Evolutionary conservation across 2,888 invertebrate species (phyloP).

Genomic region (Himalopsyche tibetana): DNA sequence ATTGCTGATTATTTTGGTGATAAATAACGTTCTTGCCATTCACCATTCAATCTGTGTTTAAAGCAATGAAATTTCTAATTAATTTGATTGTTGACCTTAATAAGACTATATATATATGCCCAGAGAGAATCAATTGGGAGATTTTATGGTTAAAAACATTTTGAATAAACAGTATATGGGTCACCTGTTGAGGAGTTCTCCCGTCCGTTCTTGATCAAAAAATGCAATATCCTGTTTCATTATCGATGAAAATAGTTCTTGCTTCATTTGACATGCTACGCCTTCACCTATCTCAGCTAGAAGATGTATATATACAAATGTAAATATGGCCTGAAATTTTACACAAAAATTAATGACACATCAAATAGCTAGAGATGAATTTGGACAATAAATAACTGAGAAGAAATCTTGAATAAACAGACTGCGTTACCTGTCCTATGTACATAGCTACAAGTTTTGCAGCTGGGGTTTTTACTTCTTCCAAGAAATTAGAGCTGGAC

Average conservation of each 20-base stretch:
- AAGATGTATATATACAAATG: constrained; percentile 92
- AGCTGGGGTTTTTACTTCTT: constrained; percentile 82
- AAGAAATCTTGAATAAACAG: background rate
- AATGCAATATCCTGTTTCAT: constrained; percentile 92
- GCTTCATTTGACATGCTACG: constrained; percentile 88
- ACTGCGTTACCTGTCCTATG: constrained; percentile 82
- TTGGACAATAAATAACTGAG: constrained; percentile 20
- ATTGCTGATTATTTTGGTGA: too few species aligned
- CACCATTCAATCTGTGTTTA: too few species aligned
- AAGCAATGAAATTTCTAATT: too few species aligned
- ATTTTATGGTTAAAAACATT: too few species aligned
- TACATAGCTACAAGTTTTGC: constrained; percentile 83
- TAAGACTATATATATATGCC: too few species aligned
- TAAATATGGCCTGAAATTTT: constrained; percentile 85
- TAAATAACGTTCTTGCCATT: too few species aligned
- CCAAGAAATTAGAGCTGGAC: constrained; percentile 74
- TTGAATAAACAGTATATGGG: background rate
- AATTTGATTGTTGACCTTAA: too few species aligned
- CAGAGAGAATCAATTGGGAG: too few species aligned
- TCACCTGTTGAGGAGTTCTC: constrained; percentile 92
- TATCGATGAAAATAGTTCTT: constrained; percentile 88
- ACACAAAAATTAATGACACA: background rate
- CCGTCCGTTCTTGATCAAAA: constrained; percentile 93
- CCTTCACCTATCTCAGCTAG: constrained; percentile 92
- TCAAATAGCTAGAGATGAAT: background rate